A percentile compares a stretch with the other conserved stretches of the same genome.
phyloP scores from a whole-genome alignment of 2,888 invertebrate genomes.

The Leptura quadrifasciata region DNA sequence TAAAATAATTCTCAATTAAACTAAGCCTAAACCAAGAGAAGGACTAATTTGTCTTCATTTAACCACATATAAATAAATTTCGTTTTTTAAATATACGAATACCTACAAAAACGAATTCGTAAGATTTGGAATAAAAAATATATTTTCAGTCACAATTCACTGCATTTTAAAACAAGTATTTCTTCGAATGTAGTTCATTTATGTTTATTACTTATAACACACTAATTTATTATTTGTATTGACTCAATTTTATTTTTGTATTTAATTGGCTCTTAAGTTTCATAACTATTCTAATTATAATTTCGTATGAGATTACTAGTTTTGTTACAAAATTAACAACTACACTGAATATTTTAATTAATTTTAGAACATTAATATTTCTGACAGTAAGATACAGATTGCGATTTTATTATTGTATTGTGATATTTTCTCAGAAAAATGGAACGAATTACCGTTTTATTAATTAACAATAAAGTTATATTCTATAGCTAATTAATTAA shows the following conservation, averaged over 20 bases:
- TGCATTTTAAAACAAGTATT: not conserved
- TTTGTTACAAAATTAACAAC: slow-evolving; percentile 10
- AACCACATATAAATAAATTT: too few relatives aligned
- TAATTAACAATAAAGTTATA: slow-evolving; percentile 10
- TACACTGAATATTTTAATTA: slow-evolving; percentile 8
- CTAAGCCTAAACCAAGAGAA: too few relatives aligned
- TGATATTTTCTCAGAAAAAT: slow-evolving; percentile 1
- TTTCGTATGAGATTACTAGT: slow-evolving; percentile 9
- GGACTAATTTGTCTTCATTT: too few relatives aligned
- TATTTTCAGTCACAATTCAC: not conserved
- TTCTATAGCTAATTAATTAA: not conserved
- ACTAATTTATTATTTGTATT: not conserved
- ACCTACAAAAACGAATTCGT: too few relatives aligned
- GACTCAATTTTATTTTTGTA: not conserved
- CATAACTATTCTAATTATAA: slow-evolving; percentile 20
- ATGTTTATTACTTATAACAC: not conserved
- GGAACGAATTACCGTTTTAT: not conserved
- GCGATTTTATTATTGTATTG: not conserved
- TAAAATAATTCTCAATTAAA: too few relatives aligned
- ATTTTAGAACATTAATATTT: not conserved
- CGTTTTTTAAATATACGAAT: too few relatives aligned
- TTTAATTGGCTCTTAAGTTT: slow-evolving; percentile 6
- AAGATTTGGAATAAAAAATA: not conserved
- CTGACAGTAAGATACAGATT: not conserved
- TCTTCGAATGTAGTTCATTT: not conserved